These are phyloP conservation scores for Nibea albiflora DNA, from an alignment of 2,113 vertebrate genomes.

Conservation along the genomic window DNA sequence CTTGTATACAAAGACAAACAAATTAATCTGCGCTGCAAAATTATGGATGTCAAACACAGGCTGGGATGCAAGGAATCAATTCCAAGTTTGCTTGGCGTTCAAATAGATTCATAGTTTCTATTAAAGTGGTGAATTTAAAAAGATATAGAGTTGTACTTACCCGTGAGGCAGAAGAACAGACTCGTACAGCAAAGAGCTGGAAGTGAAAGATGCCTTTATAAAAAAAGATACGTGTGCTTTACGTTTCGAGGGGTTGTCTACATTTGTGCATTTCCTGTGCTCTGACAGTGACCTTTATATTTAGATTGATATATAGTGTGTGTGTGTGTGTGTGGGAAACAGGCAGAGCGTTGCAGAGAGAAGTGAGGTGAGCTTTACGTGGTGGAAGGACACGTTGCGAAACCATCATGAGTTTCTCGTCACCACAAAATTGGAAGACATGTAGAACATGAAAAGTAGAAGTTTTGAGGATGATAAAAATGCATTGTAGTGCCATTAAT, in stretches of 20 bases:
- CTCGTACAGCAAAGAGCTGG: neutral
- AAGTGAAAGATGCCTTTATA: conserved; percentile 37
- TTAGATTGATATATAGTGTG: neutral
- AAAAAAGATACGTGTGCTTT: conserved; percentile 12
- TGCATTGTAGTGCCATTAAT: neutral
- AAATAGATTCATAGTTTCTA: neutral
- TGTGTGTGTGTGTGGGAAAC: neutral
- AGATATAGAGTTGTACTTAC: conserved; percentile 14
- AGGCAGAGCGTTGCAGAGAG: neutral
- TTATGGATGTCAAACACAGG: neutral
- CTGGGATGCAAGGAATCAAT: neutral
- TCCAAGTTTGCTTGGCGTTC: conserved; percentile 2
- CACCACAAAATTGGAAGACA: neutral
- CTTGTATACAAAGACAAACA: neutral
- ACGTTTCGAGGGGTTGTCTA: neutral
- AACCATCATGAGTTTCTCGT: conserved; percentile 10
- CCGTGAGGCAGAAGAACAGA: conserved; percentile 13
- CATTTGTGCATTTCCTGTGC: conserved; percentile 42
- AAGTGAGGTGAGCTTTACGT: conserved; percentile 16
- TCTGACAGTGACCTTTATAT: conserved; percentile 38
- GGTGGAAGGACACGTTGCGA: conserved; percentile 38
- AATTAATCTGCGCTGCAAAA: neutral
- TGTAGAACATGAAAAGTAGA: neutral
- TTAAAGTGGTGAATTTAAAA: conserved; percentile 5
- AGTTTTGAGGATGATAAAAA: neutral